Conservation (phyloP, 2,113 vertebrate species). For the Urocynchramus pylzowi region DNA sequence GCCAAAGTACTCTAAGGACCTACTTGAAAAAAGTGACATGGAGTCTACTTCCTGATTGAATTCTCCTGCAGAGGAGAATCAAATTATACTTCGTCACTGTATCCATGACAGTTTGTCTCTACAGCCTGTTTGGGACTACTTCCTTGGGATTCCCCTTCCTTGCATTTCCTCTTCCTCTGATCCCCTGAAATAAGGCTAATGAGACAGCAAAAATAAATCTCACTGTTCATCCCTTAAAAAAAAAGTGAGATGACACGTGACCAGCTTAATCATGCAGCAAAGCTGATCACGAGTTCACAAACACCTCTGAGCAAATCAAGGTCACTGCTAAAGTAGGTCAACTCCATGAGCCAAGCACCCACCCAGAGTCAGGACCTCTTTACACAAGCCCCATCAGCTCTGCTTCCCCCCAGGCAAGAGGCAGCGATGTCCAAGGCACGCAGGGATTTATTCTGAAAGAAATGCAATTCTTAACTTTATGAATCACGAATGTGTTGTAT, state of each 20-base stretch:
- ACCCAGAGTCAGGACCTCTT: conserved; percentile 21
- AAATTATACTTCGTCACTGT: conserved; percentile 14
- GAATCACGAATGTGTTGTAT: neutral
- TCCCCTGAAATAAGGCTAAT: neutral
- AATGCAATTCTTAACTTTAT: neutral
- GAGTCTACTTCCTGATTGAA: conserved; percentile 71
- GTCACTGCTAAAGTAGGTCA: conserved; percentile 75
- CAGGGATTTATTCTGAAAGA: neutral
- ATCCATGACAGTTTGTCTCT: neutral
- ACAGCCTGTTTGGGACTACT: neutral
- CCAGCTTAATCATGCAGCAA: conserved; percentile 58
- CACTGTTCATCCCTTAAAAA: neutral
- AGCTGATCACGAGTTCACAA: conserved; percentile 58
- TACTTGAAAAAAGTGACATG: conserved; percentile 70
- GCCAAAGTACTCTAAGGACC: conserved; percentile 66
- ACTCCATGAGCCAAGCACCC: conserved; percentile 16
- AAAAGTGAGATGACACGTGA: neutral
- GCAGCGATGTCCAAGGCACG: neutral
- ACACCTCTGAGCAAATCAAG: conserved; percentile 69
- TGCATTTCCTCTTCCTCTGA: neutral
- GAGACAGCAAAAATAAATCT: conserved; percentile 3
- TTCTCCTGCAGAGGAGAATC: conserved; percentile 36
- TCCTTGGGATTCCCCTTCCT: neutral
- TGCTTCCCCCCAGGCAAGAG: neutral
- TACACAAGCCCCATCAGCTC: neutral